Evolutionary conservation across 2,888 invertebrate species (phyloP).

Genomic region (Arenicola marina): DNA sequence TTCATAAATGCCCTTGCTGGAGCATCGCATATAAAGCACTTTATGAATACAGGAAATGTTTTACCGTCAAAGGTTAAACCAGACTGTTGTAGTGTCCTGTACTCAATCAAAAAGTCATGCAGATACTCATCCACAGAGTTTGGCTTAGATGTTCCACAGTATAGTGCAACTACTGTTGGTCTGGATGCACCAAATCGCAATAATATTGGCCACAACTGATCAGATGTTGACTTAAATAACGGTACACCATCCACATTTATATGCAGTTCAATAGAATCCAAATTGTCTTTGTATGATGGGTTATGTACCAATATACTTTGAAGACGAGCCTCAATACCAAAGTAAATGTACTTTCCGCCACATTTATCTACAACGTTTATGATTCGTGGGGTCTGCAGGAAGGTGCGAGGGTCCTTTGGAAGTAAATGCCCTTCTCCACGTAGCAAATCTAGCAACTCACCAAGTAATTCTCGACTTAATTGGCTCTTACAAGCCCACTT

Average conservation of each 20-base stretch:
- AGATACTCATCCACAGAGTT: background rate
- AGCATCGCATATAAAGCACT: conserved; percentile 8
- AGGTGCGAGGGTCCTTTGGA: conserved; percentile 12
- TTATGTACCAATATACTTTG: background rate
- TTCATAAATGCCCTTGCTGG: conserved; percentile 7
- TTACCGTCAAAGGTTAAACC: background rate
- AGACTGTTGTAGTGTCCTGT: background rate
- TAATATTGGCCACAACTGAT: conserved; percentile 14
- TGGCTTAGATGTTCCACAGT: conserved; percentile 1
- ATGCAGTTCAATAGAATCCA: background rate
- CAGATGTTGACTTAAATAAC: conserved; percentile 14
- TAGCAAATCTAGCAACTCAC: conserved; percentile 5
- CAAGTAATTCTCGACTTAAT: background rate
- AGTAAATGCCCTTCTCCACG: background rate
- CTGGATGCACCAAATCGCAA: background rate
- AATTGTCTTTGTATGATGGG: background rate
- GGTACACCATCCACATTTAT: conserved; percentile 18
- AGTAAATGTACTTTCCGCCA: conserved; percentile 14
- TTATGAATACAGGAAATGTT: background rate
- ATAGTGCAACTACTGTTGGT: background rate
- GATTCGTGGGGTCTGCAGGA: background rate
- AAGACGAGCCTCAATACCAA: conserved; percentile 9
- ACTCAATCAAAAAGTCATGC: conserved; percentile 6
- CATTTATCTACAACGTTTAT: background rate
- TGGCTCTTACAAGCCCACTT: background rate